Conservation (phyloP, 1,140 invertebrate species). For the Pogonognathellus flavescens region DNA sequence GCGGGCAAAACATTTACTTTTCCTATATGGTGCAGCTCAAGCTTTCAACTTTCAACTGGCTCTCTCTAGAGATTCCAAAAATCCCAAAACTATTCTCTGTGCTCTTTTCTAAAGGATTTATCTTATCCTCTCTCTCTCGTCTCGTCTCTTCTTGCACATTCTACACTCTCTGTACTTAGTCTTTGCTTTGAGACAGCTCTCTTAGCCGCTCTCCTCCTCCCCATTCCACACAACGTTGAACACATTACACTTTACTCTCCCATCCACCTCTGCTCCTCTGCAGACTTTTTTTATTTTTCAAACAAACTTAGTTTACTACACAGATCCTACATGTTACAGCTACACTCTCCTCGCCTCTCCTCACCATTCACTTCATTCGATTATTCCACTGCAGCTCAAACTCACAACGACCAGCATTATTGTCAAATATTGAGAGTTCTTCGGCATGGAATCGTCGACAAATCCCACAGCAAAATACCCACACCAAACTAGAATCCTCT, state of each 20-base stretch:
- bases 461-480: slow-evolving; percentile 8
- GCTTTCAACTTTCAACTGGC: slow-evolving; percentile 46
- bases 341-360: slow-evolving; percentile 23
- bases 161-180: slow-evolving; percentile 38
- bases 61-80: slow-evolving; percentile 46
- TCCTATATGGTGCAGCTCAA: not conserved
- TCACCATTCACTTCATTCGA: slow-evolving; percentile 36
- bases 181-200: slow-evolving; percentile 39
- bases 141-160: slow-evolving; percentile 8
- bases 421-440: slow-evolving; percentile 12
- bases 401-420: slow-evolving; percentile 25
- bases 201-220: slow-evolving; percentile 32
- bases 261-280: slow-evolving; percentile 2
- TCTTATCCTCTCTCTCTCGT: slow-evolving; percentile 5
- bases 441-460: not conserved
- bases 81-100: slow-evolving; percentile 39
- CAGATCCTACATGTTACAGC: not conserved
- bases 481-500: not conserved
- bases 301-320: slow-evolving; percentile 15
- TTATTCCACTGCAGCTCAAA: slow-evolving; percentile 20
- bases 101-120: slow-evolving; percentile 45
- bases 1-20: slow-evolving; percentile 43
- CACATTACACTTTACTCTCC: not conserved
- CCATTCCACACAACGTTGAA: not conserved
- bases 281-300: slow-evolving; percentile 29